Evolutionary conservation across 2,113 vertebrate genomes (phyloP).

Genomic region (Myotis brandtii): DNA sequence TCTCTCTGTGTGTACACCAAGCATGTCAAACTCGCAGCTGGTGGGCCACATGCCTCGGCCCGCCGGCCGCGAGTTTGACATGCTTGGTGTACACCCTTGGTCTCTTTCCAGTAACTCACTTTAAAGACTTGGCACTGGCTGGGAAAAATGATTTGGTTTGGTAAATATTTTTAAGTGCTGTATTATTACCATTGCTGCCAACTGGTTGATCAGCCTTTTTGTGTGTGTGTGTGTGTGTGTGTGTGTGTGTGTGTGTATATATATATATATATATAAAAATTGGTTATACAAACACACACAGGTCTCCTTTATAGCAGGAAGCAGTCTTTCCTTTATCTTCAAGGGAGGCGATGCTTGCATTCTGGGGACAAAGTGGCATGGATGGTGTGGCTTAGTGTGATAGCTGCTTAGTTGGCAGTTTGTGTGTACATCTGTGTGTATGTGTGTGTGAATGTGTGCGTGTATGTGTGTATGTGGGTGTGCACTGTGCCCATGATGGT

Average conservation of each 20-base stretch:
- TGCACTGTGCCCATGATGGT: not conserved
- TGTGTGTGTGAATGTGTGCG: not conserved
- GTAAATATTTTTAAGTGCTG: conserved; percentile 24
- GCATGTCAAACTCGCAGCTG: too few relatives aligned
- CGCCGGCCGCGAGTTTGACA: too few relatives aligned
- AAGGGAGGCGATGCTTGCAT: not conserved
- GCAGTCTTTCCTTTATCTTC: not conserved
- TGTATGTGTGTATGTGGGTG: not conserved
- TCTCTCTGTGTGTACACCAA: not conserved
- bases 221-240: too few relatives aligned
- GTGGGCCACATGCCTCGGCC: too few relatives aligned
- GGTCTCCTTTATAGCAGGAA: not conserved
- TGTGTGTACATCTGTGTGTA: not conserved
- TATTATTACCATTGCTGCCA: conserved; percentile 4
- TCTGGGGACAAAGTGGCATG: not conserved
- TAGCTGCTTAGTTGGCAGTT: not conserved
- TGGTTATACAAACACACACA: not conserved
- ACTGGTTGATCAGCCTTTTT: not conserved
- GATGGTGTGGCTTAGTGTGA: not conserved
- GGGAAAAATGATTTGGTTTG: not conserved
- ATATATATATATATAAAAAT: too few relatives aligned
- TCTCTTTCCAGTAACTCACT: not conserved
- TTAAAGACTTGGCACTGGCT: not conserved
- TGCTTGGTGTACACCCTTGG: not conserved
- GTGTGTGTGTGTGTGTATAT: too few relatives aligned